These are phyloP conservation scores for Panagrolaimus sp. DNA, from an alignment of 1,140 invertebrate species.

Conservation along the genomic window DNA sequence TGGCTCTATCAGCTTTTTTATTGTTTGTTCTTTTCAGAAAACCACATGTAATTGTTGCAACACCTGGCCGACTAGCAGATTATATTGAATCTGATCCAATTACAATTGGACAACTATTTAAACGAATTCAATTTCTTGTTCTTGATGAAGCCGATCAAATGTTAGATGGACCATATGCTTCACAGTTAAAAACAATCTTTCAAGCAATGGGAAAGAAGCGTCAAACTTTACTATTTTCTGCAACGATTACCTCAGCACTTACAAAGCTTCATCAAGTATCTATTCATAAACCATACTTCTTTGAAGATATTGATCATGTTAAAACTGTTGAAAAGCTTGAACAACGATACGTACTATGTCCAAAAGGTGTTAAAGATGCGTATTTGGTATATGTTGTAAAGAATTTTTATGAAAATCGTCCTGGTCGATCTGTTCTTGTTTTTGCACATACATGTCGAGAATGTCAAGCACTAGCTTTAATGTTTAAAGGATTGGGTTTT, in stretches of 20 bases:
- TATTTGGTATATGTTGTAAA: slow-evolving; percentile 82
- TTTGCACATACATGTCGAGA: slow-evolving; percentile 55
- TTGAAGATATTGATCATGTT: slow-evolving; percentile 62
- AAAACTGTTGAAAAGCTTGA: slow-evolving; percentile 66
- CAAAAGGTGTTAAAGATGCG: slow-evolving; percentile 81
- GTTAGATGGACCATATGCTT: slow-evolving; percentile 49
- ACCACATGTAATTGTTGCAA: slow-evolving; percentile 73
- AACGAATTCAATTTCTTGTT: slow-evolving; percentile 48
- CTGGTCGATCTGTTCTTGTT: slow-evolving; percentile 43
- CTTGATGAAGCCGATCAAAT: slow-evolving; percentile 55
- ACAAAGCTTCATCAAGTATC: slow-evolving; percentile 46
- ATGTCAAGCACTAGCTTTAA: slow-evolving; percentile 53
- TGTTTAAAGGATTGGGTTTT: slow-evolving; percentile 53
- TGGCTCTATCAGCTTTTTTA: too few species aligned
- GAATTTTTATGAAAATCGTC: slow-evolving; percentile 63
- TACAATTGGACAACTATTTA: slow-evolving; percentile 20
- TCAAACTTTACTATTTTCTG: slow-evolving; percentile 71
- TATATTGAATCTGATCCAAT: slow-evolving; percentile 44
- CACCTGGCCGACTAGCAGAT: slow-evolving; percentile 78
- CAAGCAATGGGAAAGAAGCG: slow-evolving; percentile 74
- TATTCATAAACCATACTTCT: slow-evolving; percentile 63
- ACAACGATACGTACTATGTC: slow-evolving; percentile 82
- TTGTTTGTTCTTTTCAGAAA: slow-evolving; percentile 13
- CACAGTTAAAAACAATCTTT: slow-evolving; percentile 76
- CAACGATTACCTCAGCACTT: slow-evolving; percentile 35